Conservation (phyloP, 1,140 invertebrate species). For the Hyposmocoma kahamanoa region DNA sequence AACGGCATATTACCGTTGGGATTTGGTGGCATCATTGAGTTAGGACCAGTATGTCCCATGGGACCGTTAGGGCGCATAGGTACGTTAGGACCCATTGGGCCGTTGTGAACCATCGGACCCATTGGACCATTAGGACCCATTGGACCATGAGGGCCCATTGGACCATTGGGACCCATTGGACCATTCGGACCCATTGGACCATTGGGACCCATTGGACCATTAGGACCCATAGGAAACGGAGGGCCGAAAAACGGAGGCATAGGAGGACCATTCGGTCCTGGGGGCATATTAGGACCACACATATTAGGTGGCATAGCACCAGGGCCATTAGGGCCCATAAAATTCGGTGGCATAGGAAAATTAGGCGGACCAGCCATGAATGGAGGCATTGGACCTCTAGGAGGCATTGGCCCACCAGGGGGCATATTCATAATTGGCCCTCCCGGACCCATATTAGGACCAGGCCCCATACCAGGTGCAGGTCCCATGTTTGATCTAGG, state of each 20-base stretch:
- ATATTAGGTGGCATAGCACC: constrained; percentile 11
- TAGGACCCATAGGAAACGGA: constrained; percentile 22
- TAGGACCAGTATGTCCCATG: neutral
- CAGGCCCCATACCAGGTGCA: constrained; percentile 12
- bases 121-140: constrained; percentile 55
- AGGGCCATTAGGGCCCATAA: constrained; percentile 18
- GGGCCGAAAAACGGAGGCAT: constrained; percentile 46
- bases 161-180: constrained; percentile 30
- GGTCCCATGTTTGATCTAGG: constrained; percentile 17
- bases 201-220: constrained; percentile 52
- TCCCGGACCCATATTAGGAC: constrained; percentile 23
- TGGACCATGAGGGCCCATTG: constrained; percentile 39
- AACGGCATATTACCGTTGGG: constrained; percentile 35
- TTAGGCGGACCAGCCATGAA: constrained; percentile 20
- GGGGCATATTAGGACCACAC: constrained; percentile 30
- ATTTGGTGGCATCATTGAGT: constrained; percentile 38
- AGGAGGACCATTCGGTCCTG: constrained; percentile 25
- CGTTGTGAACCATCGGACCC: constrained; percentile 56
- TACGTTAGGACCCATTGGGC: constrained; percentile 46
- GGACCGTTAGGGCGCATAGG: constrained; percentile 49
- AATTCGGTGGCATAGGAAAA: constrained; percentile 18
- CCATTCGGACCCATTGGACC: constrained; percentile 48
- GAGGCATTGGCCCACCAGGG: constrained; percentile 13
- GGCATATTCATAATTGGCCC: constrained; percentile 18
- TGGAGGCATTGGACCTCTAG: constrained; percentile 15